Percentiles rank a stretch among this genome's conserved stretches.
phyloP scores from a whole-genome alignment of 2,113 vertebrate species.

The Gorsachius goisagi region DNA sequence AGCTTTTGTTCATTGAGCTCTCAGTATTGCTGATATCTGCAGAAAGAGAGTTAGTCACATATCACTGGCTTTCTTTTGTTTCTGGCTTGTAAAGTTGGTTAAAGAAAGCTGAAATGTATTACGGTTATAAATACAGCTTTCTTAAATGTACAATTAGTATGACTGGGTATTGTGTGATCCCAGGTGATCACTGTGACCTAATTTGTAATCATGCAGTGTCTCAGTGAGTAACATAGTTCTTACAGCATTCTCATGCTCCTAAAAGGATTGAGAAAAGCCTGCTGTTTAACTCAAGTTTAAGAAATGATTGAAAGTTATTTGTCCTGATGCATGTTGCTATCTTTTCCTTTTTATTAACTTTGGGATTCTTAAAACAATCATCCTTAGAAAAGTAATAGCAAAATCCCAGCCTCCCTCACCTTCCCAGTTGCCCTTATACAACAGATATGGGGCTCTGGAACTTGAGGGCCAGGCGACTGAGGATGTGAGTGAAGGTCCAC shows the following conservation, averaged over 20 bases:
- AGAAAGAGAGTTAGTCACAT: neutral
- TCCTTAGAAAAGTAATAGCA: neutral
- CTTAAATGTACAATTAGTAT: neutral
- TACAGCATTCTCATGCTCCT: neutral
- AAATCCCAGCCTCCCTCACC: neutral
- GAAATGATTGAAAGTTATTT: neutral
- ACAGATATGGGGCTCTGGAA: too few relatives aligned
- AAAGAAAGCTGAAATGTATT: neutral
- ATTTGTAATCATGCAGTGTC: neutral
- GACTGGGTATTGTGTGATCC: neutral
- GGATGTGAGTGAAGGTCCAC: too few relatives aligned
- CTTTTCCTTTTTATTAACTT: neutral
- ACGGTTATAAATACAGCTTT: neutral
- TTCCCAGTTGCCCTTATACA: too few relatives aligned
- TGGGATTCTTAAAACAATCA: neutral
- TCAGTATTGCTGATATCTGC: neutral
- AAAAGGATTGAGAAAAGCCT: neutral
- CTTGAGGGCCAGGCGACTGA: too few relatives aligned
- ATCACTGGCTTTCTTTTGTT: neutral
- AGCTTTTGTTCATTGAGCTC: neutral
- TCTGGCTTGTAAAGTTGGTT: neutral
- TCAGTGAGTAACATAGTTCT: neutral
- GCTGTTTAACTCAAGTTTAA: neutral
- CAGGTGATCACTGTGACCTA: neutral
- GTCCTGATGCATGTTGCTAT: neutral